Base-by-base conservation (phyloP, 2,888 invertebrate genomes). In the Callosobruchus maculatus region DNA sequence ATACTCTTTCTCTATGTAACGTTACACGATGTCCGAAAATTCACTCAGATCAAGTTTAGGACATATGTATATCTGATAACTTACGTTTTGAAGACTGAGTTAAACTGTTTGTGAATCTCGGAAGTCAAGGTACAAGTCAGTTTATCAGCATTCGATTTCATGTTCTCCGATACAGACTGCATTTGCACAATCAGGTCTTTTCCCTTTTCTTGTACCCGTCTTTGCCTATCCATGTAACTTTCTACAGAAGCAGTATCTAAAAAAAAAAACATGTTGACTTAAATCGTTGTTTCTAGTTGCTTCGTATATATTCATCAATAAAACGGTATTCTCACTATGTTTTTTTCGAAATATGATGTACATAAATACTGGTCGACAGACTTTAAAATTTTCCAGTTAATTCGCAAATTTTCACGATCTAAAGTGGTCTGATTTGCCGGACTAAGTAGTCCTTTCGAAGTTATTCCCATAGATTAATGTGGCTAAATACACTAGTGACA, bases 221-320 rank as follows among this genome's bases (percentile, higher is more conserved):
- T 81, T 74, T 88, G 87, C 77, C 85, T 83, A 70, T 88, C 88
- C 84, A 88, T 85, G 76, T 88, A 87, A 74, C 76, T 82, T 78
- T 88, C 88, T 21, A 88, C 85, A n/a, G 85, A 86, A 68, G 86
- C 84, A 2, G 87, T 85, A 82, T 88, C 87, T 87, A 76, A 75
- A 81, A 79, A 26, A 26, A 4, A 26, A 26, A 4, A 7, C 3
- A 26, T n/a, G n/a, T n/a, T n/a, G n/a, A n/a, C n/a, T n/a, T n/a
- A n/a, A n/a, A n/a, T n/a, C n/a, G n/a, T n/a, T n/a, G n/a, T n/a
- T n/a, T n/a, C n/a, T n/a, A n/a, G n/a, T n/a, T n/a, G n/a, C n/a
- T n/a, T n/a, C n/a, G n/a, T n/a, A n/a, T n/a, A n/a, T n/a, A n/a
- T n/a, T n/a, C n/a, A n/a, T n/a, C n/a, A n/a, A n/a, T n/a, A n/a